Base-by-base conservation (phyloP, 2,888 invertebrate species). In the Hirtodrosophila alboralis region DNA sequence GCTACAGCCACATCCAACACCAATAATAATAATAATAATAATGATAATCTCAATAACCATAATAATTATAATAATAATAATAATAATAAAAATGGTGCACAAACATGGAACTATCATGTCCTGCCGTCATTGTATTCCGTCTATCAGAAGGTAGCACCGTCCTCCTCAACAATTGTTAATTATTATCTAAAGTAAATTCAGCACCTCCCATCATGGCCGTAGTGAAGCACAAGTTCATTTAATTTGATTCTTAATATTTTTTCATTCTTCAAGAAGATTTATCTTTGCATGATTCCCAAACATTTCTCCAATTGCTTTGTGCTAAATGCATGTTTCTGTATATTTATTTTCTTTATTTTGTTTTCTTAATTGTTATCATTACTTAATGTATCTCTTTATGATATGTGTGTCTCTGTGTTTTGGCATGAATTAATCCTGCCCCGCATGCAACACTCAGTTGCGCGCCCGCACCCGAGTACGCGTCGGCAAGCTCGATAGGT, bases 51-150 rank as follows among this genome's bases (percentile, higher is more conserved):
- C 85, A 71, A 87, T 84, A 60, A 57, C 49, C 62, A 71, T 51
- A 61, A 61, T 14, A 74, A 48, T 12, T 68, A 59, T 10, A 59
- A 51, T 10, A 56, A 69, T 40, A 65, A 67, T 16, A 67, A 67
- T 38, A 73, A 66, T 68, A 87, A 90, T 77, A 90, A 90, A 75
- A 89, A 85, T 86, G 87, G 88, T 78, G 89, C 90, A 88, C 90
- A 90, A 87, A 93, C 94, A 62, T 96, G 96, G 96, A 95, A 95
- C 90, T 96, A 95, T 91, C 96, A 96, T 92, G 94, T 96, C 84
- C 93, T 95, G 89, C 96, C 96, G 83, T 95, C 95, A 88, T 93
- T 96, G 89, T 96, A 96, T 92, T 94, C 95, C 90, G 93, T 93
- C 90, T 95, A 95, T 88, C 96, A 96, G 92, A 96, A 96, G 96